Evolutionary conservation across 2,113 vertebrate genomes (phyloP), one percentile per base, ranked within the genome.

Genomic region (Setophaga kirtlandii): DNA sequence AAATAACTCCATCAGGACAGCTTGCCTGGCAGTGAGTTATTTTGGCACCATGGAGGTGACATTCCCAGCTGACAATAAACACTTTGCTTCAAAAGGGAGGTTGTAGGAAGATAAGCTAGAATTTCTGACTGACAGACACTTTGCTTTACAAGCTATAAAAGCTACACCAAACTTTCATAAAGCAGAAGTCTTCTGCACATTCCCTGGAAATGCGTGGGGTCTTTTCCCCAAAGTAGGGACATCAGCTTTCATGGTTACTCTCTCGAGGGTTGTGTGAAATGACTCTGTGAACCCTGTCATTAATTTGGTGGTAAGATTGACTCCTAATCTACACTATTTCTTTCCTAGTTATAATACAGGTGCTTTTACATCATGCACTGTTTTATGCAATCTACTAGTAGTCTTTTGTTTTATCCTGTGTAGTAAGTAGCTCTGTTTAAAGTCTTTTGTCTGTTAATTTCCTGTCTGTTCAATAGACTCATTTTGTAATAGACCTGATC

Each of bases 341-440:
- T 44, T 53, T 52, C 17, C 12, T 53, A 44, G 13, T 24, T 53
- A 30, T 20, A 53, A 37, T 25, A 44, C 9, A 52, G 16, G 3
- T 37, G 11, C 5, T 39, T 71, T 44, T 63, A 53, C 31, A 17
- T 37, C 0, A 0, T 31, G 4, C 33, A 21, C 25, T 16, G 8
- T 21, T 35, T 83, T 31, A 62, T 31, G 33, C 30, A 37, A 44
- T 23, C 53, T 41, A 60, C 15, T 8, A 30, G 15, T 24, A 60
- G 33, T 25, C 5, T 62, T 83, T 21, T 52, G 16, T 20, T 83
- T 62, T 31, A 83, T 53, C 39, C 27, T 53, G 33, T 44, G 20
- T 10, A 70, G 37, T 30, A 62, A 24, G 25, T 21, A 71, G 33
- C 6, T 17, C 30, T 35, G 25, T 83, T 62, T 11, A 52, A 70